phyloP scores from a whole-genome alignment of 2,113 vertebrate species.

The Xiphophorus maculatus region DNA sequence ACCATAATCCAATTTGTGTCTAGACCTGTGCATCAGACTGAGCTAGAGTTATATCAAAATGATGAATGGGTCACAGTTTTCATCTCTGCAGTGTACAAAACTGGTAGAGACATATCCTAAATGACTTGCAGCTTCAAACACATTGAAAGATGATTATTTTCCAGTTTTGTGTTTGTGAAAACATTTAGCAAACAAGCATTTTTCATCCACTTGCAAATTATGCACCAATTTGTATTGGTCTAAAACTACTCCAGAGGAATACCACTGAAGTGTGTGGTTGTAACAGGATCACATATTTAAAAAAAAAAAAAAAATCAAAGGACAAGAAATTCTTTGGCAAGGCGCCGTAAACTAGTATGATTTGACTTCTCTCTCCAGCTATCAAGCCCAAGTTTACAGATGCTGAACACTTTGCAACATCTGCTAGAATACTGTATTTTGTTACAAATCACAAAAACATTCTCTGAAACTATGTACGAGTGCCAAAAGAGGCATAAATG shows the following conservation, averaged over 20 bases:
- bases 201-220: neutral
- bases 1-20: neutral
- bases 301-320: neutral
- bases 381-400: neutral
- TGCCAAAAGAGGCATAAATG: conserved; percentile 33
- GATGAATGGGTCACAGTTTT: neutral
- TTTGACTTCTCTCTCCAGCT: conserved; percentile 4
- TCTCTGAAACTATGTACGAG: conserved; percentile 31
- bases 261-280: neutral
- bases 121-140: neutral
- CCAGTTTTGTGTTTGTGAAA: neutral
- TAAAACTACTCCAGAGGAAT: neutral
- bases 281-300: neutral
- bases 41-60: neutral
- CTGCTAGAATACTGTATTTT: conserved; percentile 20
- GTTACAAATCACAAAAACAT: conserved; percentile 16
- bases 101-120: neutral
- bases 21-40: neutral
- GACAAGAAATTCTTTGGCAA: neutral
- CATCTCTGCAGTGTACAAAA: neutral
- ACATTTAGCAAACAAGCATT: neutral
- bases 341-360: neutral
- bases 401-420: conserved; percentile 7
- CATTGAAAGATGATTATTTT: neutral
- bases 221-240: neutral